Conservation (phyloP, 2,797 vertebrate species). For the Ceyx erithaca region DNA sequence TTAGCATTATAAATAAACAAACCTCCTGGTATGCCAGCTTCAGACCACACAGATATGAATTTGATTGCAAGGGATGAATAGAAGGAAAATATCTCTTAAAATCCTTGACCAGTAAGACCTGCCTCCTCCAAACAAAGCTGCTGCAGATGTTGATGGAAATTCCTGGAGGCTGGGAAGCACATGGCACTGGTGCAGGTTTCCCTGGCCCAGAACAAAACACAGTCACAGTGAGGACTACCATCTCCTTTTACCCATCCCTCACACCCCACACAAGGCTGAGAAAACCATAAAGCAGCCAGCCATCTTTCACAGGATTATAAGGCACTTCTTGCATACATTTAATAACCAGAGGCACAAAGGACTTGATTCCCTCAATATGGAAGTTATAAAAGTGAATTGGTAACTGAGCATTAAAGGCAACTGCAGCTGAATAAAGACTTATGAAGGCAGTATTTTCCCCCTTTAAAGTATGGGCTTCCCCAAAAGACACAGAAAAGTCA, state of each 20-base stretch:
- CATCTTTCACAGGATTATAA: slow-evolving; percentile 64
- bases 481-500: background rate
- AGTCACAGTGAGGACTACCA: accelerated
- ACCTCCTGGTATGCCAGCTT: background rate
- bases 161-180: background rate
- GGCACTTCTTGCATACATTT: slow-evolving; percentile 69
- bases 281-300: slow-evolving; percentile 53
- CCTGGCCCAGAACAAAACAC: background rate
- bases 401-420: slow-evolving; percentile 61
- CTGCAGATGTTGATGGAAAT: background rate
- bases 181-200: background rate
- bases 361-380: slow-evolving; percentile 69
- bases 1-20: slow-evolving; percentile 71
- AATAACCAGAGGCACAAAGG: slow-evolving; percentile 59
- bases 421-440: slow-evolving; percentile 32
- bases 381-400: slow-evolving; percentile 70
- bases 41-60: background rate
- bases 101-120: background rate
- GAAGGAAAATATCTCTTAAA: background rate
- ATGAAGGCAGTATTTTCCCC: slow-evolving; percentile 29
- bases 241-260: background rate
- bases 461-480: slow-evolving; percentile 5
- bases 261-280: background rate
- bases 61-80: background rate
- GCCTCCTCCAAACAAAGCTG: background rate